Evolutionary conservation across 64 coral and sea anemone genomes (phyloP), one percentile per base, ranked within the genome.

Genomic region (Pachyseris speciosa): DNA sequence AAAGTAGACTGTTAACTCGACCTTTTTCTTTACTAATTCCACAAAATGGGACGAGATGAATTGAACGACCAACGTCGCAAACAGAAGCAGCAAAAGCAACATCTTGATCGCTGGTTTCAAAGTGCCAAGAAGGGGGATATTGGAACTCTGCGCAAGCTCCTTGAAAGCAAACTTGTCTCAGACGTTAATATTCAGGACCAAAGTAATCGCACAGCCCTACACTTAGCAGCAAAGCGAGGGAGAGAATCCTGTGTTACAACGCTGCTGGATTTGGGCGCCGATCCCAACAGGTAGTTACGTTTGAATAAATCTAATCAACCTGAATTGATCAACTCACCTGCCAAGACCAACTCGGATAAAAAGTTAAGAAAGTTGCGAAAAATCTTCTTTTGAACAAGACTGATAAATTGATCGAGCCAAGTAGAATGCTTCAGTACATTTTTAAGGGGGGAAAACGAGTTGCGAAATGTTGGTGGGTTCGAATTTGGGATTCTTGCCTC

Each of bases 271-370:
- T 83, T 63, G 65, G 96, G 96, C 37, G 96, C 96, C 4, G 92
- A 94, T 87, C 92, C 92, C 6, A 92, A 98, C 89, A 92, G 90
- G 96, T 94, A 98, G 64, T 9, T n/a, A n/a, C n/a, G n/a, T n/a
- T n/a, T n/a, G n/a, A n/a, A n/a, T n/a, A n/a, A n/a, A n/a, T n/a
- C n/a, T n/a, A n/a, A n/a, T n/a, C n/a, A n/a, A n/a, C n/a, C n/a
- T n/a, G n/a, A n/a, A n/a, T n/a, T n/a, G n/a, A n/a, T n/a, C n/a
- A n/a, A n/a, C n/a, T n/a, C n/a, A n/a, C n/a, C n/a, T n/a, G n/a
- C n/a, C n/a, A n/a, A n/a, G n/a, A n/a, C n/a, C n/a, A n/a, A n/a
- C n/a, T n/a, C n/a, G n/a, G n/a, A n/a, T n/a, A n/a, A n/a, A n/a
- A n/a, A n/a, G n/a, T n/a, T n/a, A n/a, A n/a, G n/a, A n/a, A n/a